phyloP scores from a whole-genome alignment of 2,113 vertebrate genomes.

The Neotragus moschatus region DNA sequence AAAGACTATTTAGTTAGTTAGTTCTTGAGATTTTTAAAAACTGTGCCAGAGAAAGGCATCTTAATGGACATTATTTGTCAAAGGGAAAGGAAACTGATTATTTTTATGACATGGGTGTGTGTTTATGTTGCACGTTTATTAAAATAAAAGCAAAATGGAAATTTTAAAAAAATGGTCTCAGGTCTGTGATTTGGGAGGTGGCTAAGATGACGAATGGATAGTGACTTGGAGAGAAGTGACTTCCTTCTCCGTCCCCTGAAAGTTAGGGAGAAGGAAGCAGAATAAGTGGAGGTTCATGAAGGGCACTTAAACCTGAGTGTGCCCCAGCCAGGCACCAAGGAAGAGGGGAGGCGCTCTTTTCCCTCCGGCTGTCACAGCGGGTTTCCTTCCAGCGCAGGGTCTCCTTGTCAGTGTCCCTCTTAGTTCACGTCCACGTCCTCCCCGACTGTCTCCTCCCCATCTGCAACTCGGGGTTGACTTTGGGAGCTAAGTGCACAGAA shows the following conservation, averaged over 20 bases:
- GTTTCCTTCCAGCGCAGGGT: neutral
- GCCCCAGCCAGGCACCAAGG: accelerated
- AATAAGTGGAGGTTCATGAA: neutral
- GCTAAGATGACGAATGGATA: neutral
- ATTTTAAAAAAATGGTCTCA: neutral
- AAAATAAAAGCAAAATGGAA: neutral
- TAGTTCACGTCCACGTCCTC: neutral
- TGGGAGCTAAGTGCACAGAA: neutral
- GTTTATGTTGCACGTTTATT: neutral
- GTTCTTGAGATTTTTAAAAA: neutral
- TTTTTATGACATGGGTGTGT: neutral
- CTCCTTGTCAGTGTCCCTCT: neutral
- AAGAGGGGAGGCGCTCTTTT: neutral
- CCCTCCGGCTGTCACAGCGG: neutral
- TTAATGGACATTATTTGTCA: neutral
- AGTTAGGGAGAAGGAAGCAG: neutral
- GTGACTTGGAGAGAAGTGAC: neutral
- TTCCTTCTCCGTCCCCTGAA: no score
- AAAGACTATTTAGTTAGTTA: neutral
- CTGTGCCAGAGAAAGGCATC: neutral
- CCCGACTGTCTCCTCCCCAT: neutral
- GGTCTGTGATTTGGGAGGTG: no score
- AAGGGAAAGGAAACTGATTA: neutral
- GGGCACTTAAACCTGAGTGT: accelerated
- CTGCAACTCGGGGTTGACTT: neutral